Conservation (phyloP, 2,797 vertebrate genomes). For the Morus bassanus region DNA sequence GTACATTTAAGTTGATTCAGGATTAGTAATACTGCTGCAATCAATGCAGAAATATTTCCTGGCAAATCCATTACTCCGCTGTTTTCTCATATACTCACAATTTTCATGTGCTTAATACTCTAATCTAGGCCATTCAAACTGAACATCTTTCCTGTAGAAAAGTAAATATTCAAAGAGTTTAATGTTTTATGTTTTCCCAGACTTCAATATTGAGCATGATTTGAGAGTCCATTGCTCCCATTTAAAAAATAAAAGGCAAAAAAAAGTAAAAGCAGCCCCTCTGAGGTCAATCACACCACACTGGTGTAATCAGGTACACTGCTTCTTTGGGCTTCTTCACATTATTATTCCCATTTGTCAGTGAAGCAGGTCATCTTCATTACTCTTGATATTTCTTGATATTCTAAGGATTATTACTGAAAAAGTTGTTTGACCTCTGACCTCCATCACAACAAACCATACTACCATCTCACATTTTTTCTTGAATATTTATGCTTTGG, state of each 20-base stretch:
- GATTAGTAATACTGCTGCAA: conserved; percentile 27
- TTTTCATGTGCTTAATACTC: neutral
- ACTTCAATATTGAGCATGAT: neutral
- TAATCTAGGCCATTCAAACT: neutral
- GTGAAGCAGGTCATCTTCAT: neutral
- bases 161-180: neutral
- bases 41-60: conserved; percentile 35
- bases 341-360: neutral
- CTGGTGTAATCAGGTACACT: neutral
- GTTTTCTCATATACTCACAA: neutral
- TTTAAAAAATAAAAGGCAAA: neutral
- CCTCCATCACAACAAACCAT: neutral
- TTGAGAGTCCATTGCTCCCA: neutral
- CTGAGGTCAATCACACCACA: neutral
- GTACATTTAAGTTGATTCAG: conserved; percentile 29
- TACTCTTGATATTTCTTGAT: neutral
- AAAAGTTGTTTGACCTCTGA: neutral
- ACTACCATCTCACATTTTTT: neutral
- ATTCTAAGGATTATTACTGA: neutral
- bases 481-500: neutral
- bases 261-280: neutral
- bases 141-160: neutral
- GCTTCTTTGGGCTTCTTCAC: neutral
- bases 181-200: neutral
- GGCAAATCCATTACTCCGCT: conserved; percentile 5